These are phyloP conservation scores for Centropus bengalensis DNA, from an alignment of 2,113 vertebrate species.

Conservation along the genomic window DNA sequence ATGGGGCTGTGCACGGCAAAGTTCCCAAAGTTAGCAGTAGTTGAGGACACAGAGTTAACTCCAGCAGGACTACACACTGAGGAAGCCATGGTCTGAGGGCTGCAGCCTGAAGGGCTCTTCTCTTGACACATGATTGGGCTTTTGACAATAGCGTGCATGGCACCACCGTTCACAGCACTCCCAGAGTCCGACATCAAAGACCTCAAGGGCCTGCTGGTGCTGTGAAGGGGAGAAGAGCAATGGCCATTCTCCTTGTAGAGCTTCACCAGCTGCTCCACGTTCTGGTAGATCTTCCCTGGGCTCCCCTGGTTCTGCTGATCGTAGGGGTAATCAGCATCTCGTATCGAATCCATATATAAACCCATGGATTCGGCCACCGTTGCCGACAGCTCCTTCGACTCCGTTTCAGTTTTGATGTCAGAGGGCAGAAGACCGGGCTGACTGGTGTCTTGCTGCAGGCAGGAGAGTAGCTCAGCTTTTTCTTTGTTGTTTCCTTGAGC, in stretches of 20 bases:
- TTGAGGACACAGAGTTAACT: conserved; percentile 91
- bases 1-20: conserved; percentile 85
- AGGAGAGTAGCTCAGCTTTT: conserved; percentile 84
- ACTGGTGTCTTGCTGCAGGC: conserved; percentile 83
- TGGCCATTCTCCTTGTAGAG: conserved; percentile 83
- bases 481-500: conserved; percentile 86
- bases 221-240: conserved; percentile 71
- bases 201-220: conserved; percentile 72
- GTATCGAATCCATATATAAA: conserved; percentile 94
- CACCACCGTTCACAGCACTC: conserved; percentile 74
- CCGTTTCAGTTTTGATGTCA: conserved; percentile 88
- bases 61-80: conserved; percentile 82
- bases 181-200: conserved; percentile 78
- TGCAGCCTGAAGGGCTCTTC: conserved; percentile 84
- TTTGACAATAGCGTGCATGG: conserved; percentile 78
- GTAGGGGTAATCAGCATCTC: conserved; percentile 90
- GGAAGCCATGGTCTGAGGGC: conserved; percentile 84
- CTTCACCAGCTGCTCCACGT: conserved; percentile 83
- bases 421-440: conserved; percentile 84
- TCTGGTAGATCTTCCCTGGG: conserved; percentile 88
- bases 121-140: conserved; percentile 78
- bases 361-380: conserved; percentile 98
- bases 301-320: conserved; percentile 85
- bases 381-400: conserved; percentile 96
- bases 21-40: conserved; percentile 86